Conservation (phyloP, 2,797 vertebrate species). For the Agapornis canus region DNA sequence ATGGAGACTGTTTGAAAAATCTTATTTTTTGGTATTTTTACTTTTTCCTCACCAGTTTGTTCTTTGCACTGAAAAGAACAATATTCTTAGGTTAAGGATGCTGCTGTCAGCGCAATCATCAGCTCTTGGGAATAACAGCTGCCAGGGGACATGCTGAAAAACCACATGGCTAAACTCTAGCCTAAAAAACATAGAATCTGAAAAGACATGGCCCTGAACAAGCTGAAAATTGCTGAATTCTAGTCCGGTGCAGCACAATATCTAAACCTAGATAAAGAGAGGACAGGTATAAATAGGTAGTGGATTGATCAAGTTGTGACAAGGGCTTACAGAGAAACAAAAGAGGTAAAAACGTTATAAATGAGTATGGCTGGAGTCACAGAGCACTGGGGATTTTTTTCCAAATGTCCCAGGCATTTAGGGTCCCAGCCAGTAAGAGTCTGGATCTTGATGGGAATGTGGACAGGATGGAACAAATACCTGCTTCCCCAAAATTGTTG, state of each 20-base stretch:
- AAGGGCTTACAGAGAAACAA: not conserved
- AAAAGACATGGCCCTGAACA: not conserved
- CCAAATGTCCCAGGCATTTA: not conserved
- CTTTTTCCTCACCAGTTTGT: not conserved
- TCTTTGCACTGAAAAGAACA: not conserved
- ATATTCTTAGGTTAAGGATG: not conserved
- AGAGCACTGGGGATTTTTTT: not conserved
- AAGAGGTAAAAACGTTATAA: not conserved
- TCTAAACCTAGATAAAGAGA: not conserved
- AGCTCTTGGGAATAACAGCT: not conserved
- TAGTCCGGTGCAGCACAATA: not conserved
- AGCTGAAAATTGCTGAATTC: not conserved
- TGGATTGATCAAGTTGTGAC: not conserved
- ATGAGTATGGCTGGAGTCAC: not conserved
- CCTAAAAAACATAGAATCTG: not conserved
- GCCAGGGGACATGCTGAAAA: not conserved
- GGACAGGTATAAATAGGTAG: not conserved
- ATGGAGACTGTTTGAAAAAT: not conserved
- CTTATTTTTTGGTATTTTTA: accelerated
- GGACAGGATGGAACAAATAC: not conserved
- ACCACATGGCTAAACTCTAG: not conserved
- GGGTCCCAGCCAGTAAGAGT: not conserved
- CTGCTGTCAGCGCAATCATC: accelerated
- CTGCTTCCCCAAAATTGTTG: not conserved
- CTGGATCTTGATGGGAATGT: conserved; percentile 1